Evolutionary conservation across 2,797 vertebrate genomes (phyloP).

Genomic region (Enteromius radiatus): DNA sequence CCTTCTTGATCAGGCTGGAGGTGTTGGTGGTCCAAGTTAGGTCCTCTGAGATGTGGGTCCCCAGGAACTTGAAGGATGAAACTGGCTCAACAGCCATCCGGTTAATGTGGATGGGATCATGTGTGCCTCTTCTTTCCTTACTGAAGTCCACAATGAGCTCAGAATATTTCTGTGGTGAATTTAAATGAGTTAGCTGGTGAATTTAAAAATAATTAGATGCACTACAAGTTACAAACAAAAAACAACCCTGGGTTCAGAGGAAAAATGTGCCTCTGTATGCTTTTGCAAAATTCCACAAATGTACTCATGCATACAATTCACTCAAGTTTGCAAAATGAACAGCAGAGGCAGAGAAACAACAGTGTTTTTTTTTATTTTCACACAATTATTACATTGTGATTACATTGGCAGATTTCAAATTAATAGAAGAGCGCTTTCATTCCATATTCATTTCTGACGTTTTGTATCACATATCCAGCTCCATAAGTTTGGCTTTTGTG

Average conservation of each 20-base stretch:
- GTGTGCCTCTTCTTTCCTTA: too few species aligned
- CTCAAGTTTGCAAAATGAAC: background rate
- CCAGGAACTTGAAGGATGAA: too few species aligned
- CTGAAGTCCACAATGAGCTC: too few species aligned
- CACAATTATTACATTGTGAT: background rate
- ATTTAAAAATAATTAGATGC: background rate
- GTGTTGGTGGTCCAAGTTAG: too few species aligned
- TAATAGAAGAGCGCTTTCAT: background rate
- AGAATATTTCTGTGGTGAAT: background rate
- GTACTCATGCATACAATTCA: background rate
- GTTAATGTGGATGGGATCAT: too few species aligned
- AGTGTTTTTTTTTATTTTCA: background rate
- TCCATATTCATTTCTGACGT: background rate
- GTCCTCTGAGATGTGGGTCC: too few species aligned
- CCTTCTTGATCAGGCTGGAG: too few species aligned
- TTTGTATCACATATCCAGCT: background rate
- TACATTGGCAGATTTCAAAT: background rate
- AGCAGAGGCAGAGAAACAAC: background rate
- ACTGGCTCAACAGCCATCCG: too few species aligned
- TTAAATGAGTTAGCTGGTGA: background rate
- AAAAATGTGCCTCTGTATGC: background rate
- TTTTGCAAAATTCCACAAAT: too few species aligned
- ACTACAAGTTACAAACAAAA: background rate
- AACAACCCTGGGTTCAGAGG: background rate
- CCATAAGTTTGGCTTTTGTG: background rate